A percentile compares a stretch with the other conserved stretches of the same genome.
phyloP scores from a whole-genome alignment of 2,888 invertebrate genomes.

The Lydus trimaculatus region DNA sequence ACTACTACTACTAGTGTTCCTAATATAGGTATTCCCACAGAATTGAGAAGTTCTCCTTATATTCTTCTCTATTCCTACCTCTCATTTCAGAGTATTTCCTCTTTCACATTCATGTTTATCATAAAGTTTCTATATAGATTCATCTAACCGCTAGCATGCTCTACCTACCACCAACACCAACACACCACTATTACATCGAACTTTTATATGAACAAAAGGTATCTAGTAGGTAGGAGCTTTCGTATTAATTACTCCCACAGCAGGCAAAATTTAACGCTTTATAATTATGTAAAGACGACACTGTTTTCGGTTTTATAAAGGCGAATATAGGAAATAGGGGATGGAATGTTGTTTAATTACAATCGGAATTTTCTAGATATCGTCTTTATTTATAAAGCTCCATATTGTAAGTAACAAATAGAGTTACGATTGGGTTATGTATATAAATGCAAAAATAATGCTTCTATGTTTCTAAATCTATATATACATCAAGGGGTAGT shows the following conservation, averaged over 20 bases:
- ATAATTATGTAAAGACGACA: conserved; percentile 2
- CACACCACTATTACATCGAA: not conserved
- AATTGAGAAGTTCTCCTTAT: not conserved
- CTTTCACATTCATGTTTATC: not conserved
- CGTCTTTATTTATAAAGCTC: no score
- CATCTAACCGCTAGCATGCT: no score
- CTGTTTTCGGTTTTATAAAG: not conserved
- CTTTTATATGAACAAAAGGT: conserved; percentile 3
- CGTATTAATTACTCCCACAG: conserved; percentile 5
- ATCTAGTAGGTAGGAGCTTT: not conserved
- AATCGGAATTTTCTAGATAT: not conserved
- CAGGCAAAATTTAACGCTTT: conserved; percentile 8
- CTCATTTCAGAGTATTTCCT: not conserved
- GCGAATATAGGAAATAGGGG: not conserved
- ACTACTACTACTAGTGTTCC: not conserved
- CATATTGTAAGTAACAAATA: conserved; percentile 6
- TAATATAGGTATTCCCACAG: not conserved
- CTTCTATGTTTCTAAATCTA: conserved; percentile 9
- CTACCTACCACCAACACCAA: no score
- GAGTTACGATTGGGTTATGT: not conserved
- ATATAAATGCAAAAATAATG: conserved; percentile 7
- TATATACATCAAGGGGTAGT: not conserved
- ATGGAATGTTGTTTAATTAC: not conserved
- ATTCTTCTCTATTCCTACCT: not conserved
- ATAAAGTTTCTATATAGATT: not conserved